Evolutionary conservation across 2,888 invertebrate genomes (phyloP), one percentile per base, ranked within the genome.

Genomic region (Podotricha telesiphe): DNA sequence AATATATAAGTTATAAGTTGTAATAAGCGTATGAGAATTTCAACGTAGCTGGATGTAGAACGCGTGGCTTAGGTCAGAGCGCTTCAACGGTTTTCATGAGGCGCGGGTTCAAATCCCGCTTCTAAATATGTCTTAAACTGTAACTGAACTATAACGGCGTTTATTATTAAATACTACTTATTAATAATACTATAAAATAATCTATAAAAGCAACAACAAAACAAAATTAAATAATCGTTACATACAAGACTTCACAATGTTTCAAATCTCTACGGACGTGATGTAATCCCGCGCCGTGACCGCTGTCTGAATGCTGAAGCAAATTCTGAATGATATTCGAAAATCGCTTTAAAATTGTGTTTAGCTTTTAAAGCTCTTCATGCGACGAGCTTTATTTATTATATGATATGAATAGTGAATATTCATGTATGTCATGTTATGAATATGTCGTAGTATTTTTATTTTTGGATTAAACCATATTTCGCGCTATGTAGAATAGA

Each of bases 301-400:
- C 68, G 65, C 62, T 71, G 68, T 68, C 63, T 53, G 65, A 48
- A 68, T 61, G 34, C 83, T 76, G 79, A 77, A 74, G 67, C 72
- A 77, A 78, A 74, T 67, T 72, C 62, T 58, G 67, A 63, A 72
- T 72, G 69, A 76, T 74, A 73, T 75, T 74, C 68, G 74, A 62
- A 62, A 62, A 62, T 48, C 19, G 37, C 34, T 62, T 37, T 37
- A 17, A 48, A 62, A 45, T 40, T 20, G 37, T 17, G 37, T 62
- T 62, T 34, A 62, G 48, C 48, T 62, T 62, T 47, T 28, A 34
- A 19, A 34, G 15, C 19, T 47, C 11, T 2, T 17, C 34, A 55
- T 34, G 55, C 11, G 17, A 50, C 15, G 22, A 37, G 37, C n/a
- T 55, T 17, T 34, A 4, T 10, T 55, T 55, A n/a, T 53, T 34